These are phyloP conservation scores for Caradrina clavipalpis DNA, from an alignment of 2,888 invertebrate genomes.

Conservation along the genomic window DNA sequence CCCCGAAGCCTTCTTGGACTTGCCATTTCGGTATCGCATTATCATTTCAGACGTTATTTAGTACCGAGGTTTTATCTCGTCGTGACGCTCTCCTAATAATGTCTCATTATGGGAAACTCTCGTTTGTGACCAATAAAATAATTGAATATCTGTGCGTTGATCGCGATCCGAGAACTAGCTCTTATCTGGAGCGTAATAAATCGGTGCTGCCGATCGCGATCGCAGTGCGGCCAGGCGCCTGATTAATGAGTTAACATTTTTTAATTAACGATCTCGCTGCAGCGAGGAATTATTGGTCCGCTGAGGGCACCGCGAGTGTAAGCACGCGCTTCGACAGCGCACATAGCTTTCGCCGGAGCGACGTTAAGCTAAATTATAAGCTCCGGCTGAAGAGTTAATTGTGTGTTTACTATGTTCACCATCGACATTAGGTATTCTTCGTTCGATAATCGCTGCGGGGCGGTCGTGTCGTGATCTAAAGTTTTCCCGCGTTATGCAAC, in stretches of 20 bases:
- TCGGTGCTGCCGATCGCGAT: conserved; percentile 78
- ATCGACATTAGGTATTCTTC: conserved; percentile 75
- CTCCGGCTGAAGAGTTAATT: conserved; percentile 76
- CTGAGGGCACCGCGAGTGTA: conserved; percentile 63
- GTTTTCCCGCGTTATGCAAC: conserved; percentile 82
- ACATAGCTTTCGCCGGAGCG: conserved; percentile 72
- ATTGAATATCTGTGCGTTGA: conserved; percentile 71
- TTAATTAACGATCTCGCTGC: conserved; percentile 79
- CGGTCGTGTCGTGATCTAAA: conserved; percentile 81
- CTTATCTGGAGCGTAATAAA: conserved; percentile 83
- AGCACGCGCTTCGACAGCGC: conserved; percentile 63
- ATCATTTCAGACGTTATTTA: conserved; percentile 64
- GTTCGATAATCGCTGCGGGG: conserved; percentile 74
- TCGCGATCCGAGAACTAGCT: conserved; percentile 67
- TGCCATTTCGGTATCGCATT: conserved; percentile 54
- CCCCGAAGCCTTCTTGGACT: conserved; percentile 56
- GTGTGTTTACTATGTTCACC: conserved; percentile 78
- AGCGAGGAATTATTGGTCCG: conserved; percentile 71
- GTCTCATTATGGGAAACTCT: conserved; percentile 70
- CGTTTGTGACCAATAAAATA: conserved; percentile 72
- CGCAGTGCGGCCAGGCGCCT: conserved; percentile 72
- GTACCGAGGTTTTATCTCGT: conserved; percentile 56
- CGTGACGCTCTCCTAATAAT: conserved; percentile 62
- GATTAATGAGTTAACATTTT: conserved; percentile 83
- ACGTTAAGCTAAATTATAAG: conserved; percentile 77